A percentile compares a stretch with the other conserved stretches of the same genome.
Conservation (phyloP, 2,888 invertebrate genomes). For the Scaptomyza caliginosa region DNA sequence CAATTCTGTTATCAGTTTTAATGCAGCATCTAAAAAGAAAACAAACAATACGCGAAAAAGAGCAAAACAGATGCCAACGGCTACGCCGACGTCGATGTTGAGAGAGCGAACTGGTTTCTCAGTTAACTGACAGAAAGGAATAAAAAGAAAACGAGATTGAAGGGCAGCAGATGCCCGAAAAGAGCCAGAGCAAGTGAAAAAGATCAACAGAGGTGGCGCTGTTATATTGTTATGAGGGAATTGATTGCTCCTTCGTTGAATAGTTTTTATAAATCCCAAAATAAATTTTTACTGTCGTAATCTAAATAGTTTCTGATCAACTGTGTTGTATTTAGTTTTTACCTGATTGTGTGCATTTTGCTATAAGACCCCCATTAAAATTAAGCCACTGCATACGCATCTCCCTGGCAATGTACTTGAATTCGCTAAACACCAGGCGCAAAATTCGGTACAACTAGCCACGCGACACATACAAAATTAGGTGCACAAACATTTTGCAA, state of each 20-base stretch:
- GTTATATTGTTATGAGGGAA: neutral
- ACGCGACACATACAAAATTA: neutral
- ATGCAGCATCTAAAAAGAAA: constrained; percentile 40
- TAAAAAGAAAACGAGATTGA: constrained; percentile 33
- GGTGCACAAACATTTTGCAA: constrained; percentile 34
- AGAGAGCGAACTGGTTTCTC: constrained; percentile 50
- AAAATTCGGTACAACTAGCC: constrained; percentile 30
- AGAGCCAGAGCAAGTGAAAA: constrained; percentile 14
- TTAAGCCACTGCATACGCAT: neutral
- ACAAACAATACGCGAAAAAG: constrained; percentile 15
- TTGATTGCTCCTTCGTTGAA: too few relatives aligned
- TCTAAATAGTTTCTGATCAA: too few relatives aligned
- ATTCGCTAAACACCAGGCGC: constrained; percentile 5
- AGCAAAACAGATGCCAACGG: constrained; percentile 10
- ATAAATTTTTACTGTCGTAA: too few relatives aligned
- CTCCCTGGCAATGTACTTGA: neutral
- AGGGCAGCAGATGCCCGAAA: constrained; percentile 57
- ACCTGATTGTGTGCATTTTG: neutral
- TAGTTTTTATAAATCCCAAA: neutral
- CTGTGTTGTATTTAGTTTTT: neutral
- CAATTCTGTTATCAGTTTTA: constrained; percentile 55
- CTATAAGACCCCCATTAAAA: neutral
- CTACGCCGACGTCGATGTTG: neutral
- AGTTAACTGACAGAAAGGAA: constrained; percentile 38
- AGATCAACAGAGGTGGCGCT: constrained; percentile 8